Conservation (phyloP, 1,140 invertebrate species). For the Caerostris extrusa region DNA sequence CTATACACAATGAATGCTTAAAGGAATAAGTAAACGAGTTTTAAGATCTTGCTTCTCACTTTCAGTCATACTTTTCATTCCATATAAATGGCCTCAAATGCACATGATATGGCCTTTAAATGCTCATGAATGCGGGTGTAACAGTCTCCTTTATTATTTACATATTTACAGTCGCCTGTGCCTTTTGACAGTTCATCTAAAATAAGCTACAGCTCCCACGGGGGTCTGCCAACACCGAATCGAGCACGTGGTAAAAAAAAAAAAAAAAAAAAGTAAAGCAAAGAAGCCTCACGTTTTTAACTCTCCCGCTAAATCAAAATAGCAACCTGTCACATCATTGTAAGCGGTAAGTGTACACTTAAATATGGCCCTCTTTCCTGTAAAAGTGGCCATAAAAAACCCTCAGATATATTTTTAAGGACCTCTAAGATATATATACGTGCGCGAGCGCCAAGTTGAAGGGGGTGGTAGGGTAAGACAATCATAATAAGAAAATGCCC, state of each 20-base stretch:
- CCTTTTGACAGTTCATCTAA: constrained; percentile 26
- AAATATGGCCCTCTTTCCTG: constrained; percentile 32
- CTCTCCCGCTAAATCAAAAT: constrained; percentile 58
- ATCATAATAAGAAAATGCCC: constrained; percentile 42
- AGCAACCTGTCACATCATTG: constrained; percentile 47
- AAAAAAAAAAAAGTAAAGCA: neutral
- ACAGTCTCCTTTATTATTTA: constrained; percentile 1
- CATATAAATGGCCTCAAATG: neutral
- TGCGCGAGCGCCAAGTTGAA: neutral
- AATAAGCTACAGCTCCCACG: constrained; percentile 18
- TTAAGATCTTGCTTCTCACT: too few species aligned
- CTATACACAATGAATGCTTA: too few species aligned
- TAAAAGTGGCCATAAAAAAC: constrained; percentile 38
- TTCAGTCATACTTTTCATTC: neutral
- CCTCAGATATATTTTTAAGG: constrained; percentile 64
- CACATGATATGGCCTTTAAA: neutral
- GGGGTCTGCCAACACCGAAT: constrained; percentile 1
- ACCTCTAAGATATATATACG: constrained; percentile 13
- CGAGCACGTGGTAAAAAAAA: neutral
- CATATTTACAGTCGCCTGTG: neutral
- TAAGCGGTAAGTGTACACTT: constrained; percentile 55
- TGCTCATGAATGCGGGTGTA: neutral
- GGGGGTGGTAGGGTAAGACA: neutral
- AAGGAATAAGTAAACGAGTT: too few species aligned
- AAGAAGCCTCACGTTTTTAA: constrained; percentile 48